Evolutionary conservation across 2,797 vertebrate genomes (phyloP), one percentile per base, ranked within the genome.

Genomic region (Molossus alvarezi): DNA sequence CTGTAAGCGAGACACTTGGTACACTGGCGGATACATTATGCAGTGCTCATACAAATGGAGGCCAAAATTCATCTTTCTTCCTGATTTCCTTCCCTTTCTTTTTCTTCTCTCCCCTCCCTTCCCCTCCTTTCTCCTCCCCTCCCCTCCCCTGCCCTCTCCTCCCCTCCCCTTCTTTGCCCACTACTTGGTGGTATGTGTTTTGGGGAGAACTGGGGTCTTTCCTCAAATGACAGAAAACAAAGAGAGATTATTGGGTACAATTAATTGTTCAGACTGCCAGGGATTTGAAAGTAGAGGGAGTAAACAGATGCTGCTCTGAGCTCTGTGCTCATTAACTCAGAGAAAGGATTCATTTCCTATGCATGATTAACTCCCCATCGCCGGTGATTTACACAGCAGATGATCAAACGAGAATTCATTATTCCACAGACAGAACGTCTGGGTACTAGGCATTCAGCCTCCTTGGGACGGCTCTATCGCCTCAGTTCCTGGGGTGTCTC

Each of bases 401-500:
- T 97, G 98, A 98, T 98, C 98, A 98, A 96, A 98, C 58, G 67
- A 97, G 98, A 98, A 98, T 98, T 97, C 97, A 98, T 98, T 98
- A 97, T 95, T 94, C 91, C 88, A 62, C 95, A 97, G 97, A 97
- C 82, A 58, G 55, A 90, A 95, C 97, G 95, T 97, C 85, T 95
- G 93, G 12, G 57, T 51, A 76, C 48, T 5, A 76, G 69, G 62
- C 58, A 60, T 58, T 67, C 86, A 12, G 73, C 37, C 58, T 73
- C 65, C 64, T 33, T 53, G 67, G 81, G 82, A 77, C 64, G 48
- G 23, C 37, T 60, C 69, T 81, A 51, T 80, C 57, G 41, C n/a
- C 37, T 11, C n/a, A 84, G 51, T 80, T 94, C 60, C 75, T 67
- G 45, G 81, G 29, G 45, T 37, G 55, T 62, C 88, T 91, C 75